Conservation (phyloP, 2,113 vertebrate genomes). For the Pyrgilauda ruficollis region DNA sequence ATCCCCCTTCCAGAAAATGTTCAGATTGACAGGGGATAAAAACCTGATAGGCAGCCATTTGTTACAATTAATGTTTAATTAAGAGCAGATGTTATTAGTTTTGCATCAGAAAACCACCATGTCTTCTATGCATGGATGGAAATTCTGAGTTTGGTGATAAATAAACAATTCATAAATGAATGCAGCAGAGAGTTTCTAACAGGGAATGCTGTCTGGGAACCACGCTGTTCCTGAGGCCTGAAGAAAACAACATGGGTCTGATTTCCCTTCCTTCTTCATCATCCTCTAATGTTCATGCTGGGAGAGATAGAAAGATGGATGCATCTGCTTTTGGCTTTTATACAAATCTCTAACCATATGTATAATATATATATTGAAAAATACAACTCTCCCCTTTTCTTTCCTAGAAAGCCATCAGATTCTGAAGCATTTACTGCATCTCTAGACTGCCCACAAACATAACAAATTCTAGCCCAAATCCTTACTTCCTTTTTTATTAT, state of each 20-base stretch:
- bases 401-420: not conserved
- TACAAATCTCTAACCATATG: not conserved
- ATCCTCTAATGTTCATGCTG: not conserved
- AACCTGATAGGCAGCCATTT: constrained; percentile 34
- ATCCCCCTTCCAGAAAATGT: not conserved
- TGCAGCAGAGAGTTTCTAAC: not conserved
- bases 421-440: not conserved
- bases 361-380: not conserved
- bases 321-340: not conserved
- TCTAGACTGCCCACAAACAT: not conserved
- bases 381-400: not conserved
- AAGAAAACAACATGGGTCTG: not conserved
- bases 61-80: constrained; percentile 60
- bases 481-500: not conserved
- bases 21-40: not conserved
- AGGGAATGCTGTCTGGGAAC: not conserved
- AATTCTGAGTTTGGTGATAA: not conserved
- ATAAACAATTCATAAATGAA: constrained; percentile 28
- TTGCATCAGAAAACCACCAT: constrained; percentile 9
- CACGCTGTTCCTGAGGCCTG: not conserved
- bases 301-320: not conserved
- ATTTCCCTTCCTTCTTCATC: not conserved
- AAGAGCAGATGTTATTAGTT: constrained; percentile 55
- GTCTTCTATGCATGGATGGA: not conserved
- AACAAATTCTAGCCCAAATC: not conserved